Evolutionary conservation across 1,140 invertebrate species (phyloP).

Genomic region (Bathynomus jamesi): DNA sequence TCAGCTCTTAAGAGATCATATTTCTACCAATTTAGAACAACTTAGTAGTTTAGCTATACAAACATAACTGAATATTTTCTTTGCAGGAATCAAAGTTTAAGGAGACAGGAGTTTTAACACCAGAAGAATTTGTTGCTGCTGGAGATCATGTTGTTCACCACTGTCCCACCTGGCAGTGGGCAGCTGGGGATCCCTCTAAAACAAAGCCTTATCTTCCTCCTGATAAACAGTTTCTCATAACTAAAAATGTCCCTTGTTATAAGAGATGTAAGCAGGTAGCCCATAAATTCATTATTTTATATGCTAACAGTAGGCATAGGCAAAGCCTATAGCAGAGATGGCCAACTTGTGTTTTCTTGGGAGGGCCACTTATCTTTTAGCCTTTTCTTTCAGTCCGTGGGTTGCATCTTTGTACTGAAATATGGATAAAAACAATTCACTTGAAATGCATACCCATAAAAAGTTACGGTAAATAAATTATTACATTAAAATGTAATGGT

Average conservation of each 20-base stretch:
- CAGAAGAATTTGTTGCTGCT: slow-evolving; percentile 86
- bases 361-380: no score
- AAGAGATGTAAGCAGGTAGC: slow-evolving; percentile 81
- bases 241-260: slow-evolving; percentile 89
- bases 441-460: no score
- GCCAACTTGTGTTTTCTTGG: no score
- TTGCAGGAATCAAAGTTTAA: slow-evolving; percentile 94
- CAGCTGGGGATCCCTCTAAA: slow-evolving; percentile 52
- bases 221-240: slow-evolving; percentile 96
- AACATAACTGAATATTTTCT: no score
- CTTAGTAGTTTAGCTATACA: no score
- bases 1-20: no score
- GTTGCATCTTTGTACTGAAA: background rate
- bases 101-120: slow-evolving; percentile 95
- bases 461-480: no score
- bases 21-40: no score
- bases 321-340: background rate
- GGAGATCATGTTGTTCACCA: slow-evolving; percentile 98
- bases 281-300: slow-evolving; percentile 12
- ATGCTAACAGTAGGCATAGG: slow-evolving; percentile 19
- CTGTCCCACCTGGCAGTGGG: slow-evolving; percentile 99
- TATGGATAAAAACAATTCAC: background rate
- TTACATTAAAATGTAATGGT: no score
- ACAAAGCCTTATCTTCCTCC: slow-evolving; percentile 69
- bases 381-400: no score